These are phyloP conservation scores for Falco berigora DNA, from an alignment of 2,797 vertebrate species.

Conservation along the genomic window DNA sequence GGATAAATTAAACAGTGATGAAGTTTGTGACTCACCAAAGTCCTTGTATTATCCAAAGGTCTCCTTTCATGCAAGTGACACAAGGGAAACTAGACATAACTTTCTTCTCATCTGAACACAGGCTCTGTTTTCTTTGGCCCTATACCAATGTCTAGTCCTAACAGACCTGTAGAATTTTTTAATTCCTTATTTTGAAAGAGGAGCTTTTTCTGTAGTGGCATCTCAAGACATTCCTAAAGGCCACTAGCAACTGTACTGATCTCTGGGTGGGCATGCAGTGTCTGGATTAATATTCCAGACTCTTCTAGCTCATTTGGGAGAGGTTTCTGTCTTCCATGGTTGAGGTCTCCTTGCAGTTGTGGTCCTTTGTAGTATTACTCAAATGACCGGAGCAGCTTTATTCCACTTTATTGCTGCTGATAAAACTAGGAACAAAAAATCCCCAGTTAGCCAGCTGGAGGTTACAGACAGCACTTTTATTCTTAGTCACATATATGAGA, in stretches of 20 bases:
- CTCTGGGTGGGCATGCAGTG: neutral
- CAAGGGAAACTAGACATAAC: neutral
- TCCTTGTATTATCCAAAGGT: neutral
- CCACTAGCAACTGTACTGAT: neutral
- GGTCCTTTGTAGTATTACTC: neutral
- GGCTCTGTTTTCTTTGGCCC: neutral
- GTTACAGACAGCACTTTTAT: neutral
- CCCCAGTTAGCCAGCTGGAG: neutral
- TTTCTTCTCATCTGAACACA: neutral
- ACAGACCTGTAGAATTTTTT: neutral
- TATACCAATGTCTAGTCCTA: neutral
- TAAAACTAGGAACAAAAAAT: neutral
- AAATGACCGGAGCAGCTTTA: neutral
- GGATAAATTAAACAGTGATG: constrained; percentile 10
- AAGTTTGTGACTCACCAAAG: neutral
- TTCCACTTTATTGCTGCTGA: neutral
- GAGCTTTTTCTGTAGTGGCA: neutral
- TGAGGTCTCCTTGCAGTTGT: neutral
- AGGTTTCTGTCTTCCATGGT: neutral
- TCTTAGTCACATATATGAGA: neutral
- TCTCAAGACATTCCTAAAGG: neutral
- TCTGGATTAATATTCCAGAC: neutral
- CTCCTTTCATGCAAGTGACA: neutral
- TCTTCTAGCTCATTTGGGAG: neutral
- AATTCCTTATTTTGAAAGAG: neutral